phyloP scores from a whole-genome alignment of 2,113 vertebrate species.

The Regulus satrapa region DNA sequence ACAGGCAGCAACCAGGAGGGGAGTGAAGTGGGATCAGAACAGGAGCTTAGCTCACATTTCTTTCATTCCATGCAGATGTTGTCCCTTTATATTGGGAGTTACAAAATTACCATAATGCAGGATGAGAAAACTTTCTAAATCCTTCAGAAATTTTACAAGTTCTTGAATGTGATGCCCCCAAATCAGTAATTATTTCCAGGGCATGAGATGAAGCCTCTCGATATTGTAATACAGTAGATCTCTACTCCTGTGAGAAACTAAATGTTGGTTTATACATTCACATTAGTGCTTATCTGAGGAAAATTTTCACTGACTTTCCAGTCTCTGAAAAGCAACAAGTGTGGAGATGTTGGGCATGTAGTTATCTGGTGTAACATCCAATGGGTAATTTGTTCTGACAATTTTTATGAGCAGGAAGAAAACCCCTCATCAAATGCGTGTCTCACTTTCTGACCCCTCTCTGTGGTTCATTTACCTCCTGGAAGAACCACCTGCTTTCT shows the following conservation, averaged over 20 bases:
- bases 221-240: accelerated
- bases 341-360: not conserved
- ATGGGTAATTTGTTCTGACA: conserved; percentile 47
- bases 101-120: not conserved
- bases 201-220: not conserved
- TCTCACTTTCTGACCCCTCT: conserved; percentile 39
- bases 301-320: not conserved
- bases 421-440: not conserved
- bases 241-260: not conserved
- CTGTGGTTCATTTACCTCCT: conserved; percentile 50
- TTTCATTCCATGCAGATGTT: not conserved
- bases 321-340: not conserved
- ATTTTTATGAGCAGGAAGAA: not conserved
- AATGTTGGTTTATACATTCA: not conserved
- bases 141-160: not conserved
- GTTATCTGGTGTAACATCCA: not conserved
- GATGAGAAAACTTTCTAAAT: not conserved
- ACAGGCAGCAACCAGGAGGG: not conserved
- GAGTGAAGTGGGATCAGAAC: not conserved
- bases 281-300: not conserved
- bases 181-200: not conserved
- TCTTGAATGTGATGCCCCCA: not conserved
- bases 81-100: not conserved
- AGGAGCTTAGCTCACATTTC: not conserved
- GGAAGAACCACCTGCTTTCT: conserved; percentile 59